Evolutionary conservation across 1,140 invertebrate species (phyloP), one percentile per base, ranked within the genome.

Genomic region (Cardiocondyla obscurior): DNA sequence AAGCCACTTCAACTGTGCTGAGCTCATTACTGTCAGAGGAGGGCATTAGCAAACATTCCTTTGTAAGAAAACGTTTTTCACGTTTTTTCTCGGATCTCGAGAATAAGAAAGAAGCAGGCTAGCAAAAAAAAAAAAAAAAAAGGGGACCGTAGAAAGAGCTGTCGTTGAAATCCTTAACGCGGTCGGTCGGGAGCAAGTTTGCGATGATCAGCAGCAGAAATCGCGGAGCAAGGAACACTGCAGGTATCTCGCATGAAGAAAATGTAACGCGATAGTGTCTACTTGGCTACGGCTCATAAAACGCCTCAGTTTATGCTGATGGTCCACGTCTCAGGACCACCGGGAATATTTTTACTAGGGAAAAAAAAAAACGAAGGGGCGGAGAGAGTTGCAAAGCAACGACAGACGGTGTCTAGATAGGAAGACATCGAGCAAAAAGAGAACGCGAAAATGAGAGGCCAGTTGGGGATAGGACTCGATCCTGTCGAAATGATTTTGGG

Each of bases 231-330:
- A 81, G 65, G 67, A 88, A 85, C 82, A 86, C 77, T 73, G 76
- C 82, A 70, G 44, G 84, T 77, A 83, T 81, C 74, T 82, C 82
- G 87, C 89, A 91, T 88, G 82, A 91, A 88, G 86, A 89, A 92
- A 89, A 92, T 90, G 90, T 93, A 91, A 93, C 88, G 86, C 89
- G 90, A 89, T 87, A 90, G 86, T 85, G 89, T 92, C 90, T 90
- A 90, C 87, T 88, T 87, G 90, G 72, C 89, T 92, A 93, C 90
- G 91, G 90, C 88, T 93, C 92, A 90, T 93, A 93, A 93, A 93
- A 91, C 89, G 77, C 84, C 88, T 85, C 91, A 88, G 91, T 93
- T 93, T 93, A 93, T 92, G 92, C 91, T 93, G 92, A 93, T 93
- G 91, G 90, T 83, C 57, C 64, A 77, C 84, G 85, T 90, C 87